A percentile compares a stretch with the other conserved stretches of the same genome.
These are phyloP conservation scores for Channa striata DNA, from an alignment of 2,797 vertebrate genomes.

Conservation along the genomic window DNA sequence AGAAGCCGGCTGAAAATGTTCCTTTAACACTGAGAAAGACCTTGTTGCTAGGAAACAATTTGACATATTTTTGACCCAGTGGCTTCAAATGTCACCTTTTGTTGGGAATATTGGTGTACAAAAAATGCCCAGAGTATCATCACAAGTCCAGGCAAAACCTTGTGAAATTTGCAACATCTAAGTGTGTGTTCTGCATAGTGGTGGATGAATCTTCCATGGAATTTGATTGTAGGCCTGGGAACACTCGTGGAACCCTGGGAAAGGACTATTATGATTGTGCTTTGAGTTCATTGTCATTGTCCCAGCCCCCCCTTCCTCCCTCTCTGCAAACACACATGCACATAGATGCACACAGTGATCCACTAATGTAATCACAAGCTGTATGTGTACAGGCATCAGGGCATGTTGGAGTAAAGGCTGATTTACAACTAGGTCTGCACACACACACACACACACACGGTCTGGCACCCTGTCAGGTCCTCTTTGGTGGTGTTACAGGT, in stretches of 20 bases:
- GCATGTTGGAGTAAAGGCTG: slow-evolving; percentile 21
- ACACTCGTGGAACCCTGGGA: slow-evolving; percentile 53
- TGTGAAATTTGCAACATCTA: slow-evolving; percentile 26
- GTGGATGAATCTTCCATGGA: slow-evolving; percentile 26
- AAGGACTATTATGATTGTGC: slow-evolving; percentile 62
- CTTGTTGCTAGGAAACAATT: slow-evolving; percentile 56
- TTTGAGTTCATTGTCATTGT: slow-evolving; percentile 55
- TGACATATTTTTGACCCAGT: slow-evolving; percentile 24
- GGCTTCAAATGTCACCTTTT: slow-evolving; percentile 39
- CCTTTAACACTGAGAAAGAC: slow-evolving; percentile 11
- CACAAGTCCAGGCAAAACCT: not conserved
- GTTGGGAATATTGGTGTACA: slow-evolving; percentile 8
- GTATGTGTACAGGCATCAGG: slow-evolving; percentile 23
- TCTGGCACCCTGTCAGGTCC: slow-evolving; percentile 31
- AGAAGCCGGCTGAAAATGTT: slow-evolving; percentile 16
- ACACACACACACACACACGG: slow-evolving; percentile 21
- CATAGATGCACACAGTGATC: slow-evolving; percentile 38
- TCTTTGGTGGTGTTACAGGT: slow-evolving; percentile 48
- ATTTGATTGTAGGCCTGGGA: slow-evolving; percentile 32
- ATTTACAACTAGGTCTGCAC: slow-evolving; percentile 31
- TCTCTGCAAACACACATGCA: not conserved
- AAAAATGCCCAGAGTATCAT: slow-evolving; percentile 19
- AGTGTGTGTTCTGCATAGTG: slow-evolving; percentile 22
- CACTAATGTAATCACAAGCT: slow-evolving; percentile 31
- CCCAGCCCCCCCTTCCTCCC: not conserved